Evolutionary conservation across 2,797 vertebrate genomes (phyloP).

Genomic region (Melanogrammus aeglefinus): DNA sequence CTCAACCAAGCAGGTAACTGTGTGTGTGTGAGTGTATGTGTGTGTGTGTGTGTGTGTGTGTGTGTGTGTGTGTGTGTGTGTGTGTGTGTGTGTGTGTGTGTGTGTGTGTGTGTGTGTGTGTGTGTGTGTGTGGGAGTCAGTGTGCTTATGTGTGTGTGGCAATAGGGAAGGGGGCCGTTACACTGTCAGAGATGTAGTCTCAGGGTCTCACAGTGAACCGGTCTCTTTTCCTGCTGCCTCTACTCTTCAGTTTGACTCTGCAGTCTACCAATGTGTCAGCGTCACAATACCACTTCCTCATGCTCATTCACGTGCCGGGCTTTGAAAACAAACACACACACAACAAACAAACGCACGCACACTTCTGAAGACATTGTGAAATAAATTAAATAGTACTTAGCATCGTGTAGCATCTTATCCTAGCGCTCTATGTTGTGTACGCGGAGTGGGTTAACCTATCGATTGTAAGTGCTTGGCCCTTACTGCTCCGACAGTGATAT

Average conservation of each 20-base stretch:
- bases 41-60: constrained; percentile 67
- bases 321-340: neutral
- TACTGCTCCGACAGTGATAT: too few relatives aligned
- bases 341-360: neutral
- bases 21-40: neutral
- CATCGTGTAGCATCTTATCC: too few relatives aligned
- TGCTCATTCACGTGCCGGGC: neutral
- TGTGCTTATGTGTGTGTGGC: constrained; percentile 47
- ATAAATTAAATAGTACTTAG: too few relatives aligned
- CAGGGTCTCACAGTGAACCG: constrained; percentile 99
- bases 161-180: constrained; percentile 94
- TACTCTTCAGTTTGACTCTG: constrained; percentile 44
- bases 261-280: neutral
- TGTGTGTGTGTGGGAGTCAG: neutral
- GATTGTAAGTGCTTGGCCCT: too few relatives aligned
- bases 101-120: neutral
- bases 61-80: constrained; percentile 50
- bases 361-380: neutral
- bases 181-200: constrained; percentile 99
- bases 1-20: constrained; percentile 66
- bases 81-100: accelerated
- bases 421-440: too few relatives aligned
- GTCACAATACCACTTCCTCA: neutral
- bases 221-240: constrained; percentile 94
- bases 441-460: too few relatives aligned